Evolutionary conservation across 2,888 invertebrate genomes (phyloP).

Genomic region (Caenorhabditis imperialis): DNA sequence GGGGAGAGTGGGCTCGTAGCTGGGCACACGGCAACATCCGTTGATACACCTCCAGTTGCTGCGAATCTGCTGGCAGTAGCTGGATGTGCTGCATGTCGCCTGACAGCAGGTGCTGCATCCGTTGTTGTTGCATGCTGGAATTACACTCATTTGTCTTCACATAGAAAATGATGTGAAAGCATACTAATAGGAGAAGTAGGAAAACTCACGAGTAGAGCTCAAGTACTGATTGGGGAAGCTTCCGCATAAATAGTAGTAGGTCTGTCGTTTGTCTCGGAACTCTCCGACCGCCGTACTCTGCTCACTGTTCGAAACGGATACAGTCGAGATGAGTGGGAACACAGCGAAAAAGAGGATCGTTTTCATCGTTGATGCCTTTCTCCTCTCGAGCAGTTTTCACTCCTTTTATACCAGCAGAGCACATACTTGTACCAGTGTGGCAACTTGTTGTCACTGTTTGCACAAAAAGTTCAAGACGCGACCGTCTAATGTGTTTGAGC

Average conservation of each 20-base stretch:
- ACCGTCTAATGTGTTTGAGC: conserved; percentile 28
- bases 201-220: conserved; percentile 54
- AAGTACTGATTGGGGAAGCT: conserved; percentile 59
- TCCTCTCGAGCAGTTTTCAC: conserved; percentile 7
- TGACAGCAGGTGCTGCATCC: conserved; percentile 53
- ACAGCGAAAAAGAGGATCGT: conserved; percentile 15
- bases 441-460: conserved; percentile 50
- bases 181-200: not conserved
- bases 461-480: conserved; percentile 37
- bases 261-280: conserved; percentile 35
- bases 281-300: conserved; percentile 11
- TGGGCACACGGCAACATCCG: conserved; percentile 55
- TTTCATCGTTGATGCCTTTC: conserved; percentile 15
- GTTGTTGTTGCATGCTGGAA: conserved; percentile 53
- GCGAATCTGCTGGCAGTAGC: conserved; percentile 57
- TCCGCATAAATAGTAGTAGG: conserved; percentile 61
- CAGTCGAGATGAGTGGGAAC: conserved; percentile 26
- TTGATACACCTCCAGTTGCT: conserved; percentile 57
- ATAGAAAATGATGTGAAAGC: no score
- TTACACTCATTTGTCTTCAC: no score
- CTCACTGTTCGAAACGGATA: conserved; percentile 13
- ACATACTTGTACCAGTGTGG: conserved; percentile 39
- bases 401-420: conserved; percentile 29
- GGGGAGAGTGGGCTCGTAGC: conserved; percentile 35
- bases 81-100: conserved; percentile 50